phyloP scores from a whole-genome alignment of 2,113 vertebrate species.

The Tangachromis dhanisi region DNA sequence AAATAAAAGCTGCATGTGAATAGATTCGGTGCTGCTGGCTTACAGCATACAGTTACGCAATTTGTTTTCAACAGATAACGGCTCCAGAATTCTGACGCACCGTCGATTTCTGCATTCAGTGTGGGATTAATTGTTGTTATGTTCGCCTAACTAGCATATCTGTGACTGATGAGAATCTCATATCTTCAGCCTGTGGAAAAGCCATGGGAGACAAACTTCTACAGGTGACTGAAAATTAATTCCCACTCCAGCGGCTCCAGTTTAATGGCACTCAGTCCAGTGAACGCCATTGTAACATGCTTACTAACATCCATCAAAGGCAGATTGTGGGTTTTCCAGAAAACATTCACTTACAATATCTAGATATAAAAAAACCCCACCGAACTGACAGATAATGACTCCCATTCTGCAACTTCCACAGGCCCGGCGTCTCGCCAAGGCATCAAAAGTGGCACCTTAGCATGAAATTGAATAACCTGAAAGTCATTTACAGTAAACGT shows the following conservation, averaged over 20 bases:
- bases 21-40: background rate
- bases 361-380: background rate
- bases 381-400: background rate
- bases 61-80: conserved; percentile 28
- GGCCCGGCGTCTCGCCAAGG: background rate
- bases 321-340: background rate
- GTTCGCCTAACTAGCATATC: conserved; percentile 13
- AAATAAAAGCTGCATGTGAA: background rate
- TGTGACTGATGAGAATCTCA: conserved; percentile 34
- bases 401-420: background rate
- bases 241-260: background rate
- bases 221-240: conserved; percentile 32
- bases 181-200: background rate
- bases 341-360: background rate
- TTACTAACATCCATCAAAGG: background rate
- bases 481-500: conserved; percentile 3
- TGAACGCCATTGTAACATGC: background rate
- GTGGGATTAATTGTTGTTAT: conserved; percentile 29
- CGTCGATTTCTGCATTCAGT: conserved; percentile 9
- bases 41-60: conserved; percentile 16
- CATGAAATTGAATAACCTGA: conserved; percentile 40
- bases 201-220: conserved; percentile 1
- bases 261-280: background rate
- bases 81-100: conserved; percentile 11
- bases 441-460: conserved; percentile 4